These are phyloP conservation scores for Cydia pomonella DNA, from an alignment of 1,140 invertebrate genomes.

Conservation along the genomic window DNA sequence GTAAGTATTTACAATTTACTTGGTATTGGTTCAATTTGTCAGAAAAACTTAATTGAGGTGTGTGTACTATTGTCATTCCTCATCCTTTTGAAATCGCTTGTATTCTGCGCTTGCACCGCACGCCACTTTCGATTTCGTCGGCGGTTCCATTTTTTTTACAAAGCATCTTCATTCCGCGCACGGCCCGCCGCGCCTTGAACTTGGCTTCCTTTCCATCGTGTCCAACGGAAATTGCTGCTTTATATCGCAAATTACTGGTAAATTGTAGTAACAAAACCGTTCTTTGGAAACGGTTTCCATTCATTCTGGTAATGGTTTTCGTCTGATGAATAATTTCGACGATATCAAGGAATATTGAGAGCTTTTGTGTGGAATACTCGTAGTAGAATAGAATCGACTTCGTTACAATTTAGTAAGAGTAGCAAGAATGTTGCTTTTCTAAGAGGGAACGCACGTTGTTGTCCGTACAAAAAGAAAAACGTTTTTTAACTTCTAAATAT, in stretches of 20 bases:
- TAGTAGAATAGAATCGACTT: neutral
- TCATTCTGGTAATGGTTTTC: neutral
- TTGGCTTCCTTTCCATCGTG: slow-evolving; percentile 43
- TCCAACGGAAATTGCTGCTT: neutral
- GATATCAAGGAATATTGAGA: neutral
- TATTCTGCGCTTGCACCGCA: slow-evolving; percentile 39
- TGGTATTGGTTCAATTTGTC: no score
- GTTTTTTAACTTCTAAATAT: no score
- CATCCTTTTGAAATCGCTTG: no score
- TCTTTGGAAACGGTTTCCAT: neutral
- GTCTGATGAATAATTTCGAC: neutral
- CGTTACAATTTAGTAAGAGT: no score
- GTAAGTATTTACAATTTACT: no score
- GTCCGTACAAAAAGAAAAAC: no score
- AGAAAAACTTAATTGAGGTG: no score
- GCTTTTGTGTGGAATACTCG: neutral
- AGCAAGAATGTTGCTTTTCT: no score
- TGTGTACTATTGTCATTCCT: no score
- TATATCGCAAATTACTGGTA: neutral
- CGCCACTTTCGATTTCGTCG: slow-evolving; percentile 58
- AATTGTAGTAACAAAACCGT: neutral
- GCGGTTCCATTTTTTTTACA: slow-evolving; percentile 46
- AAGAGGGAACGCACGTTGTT: no score
- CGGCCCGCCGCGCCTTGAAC: slow-evolving; percentile 54
- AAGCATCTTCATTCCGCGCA: slow-evolving; percentile 50